Conservation (phyloP, 2,888 invertebrate genomes). For the Oasisia sp. region DNA sequence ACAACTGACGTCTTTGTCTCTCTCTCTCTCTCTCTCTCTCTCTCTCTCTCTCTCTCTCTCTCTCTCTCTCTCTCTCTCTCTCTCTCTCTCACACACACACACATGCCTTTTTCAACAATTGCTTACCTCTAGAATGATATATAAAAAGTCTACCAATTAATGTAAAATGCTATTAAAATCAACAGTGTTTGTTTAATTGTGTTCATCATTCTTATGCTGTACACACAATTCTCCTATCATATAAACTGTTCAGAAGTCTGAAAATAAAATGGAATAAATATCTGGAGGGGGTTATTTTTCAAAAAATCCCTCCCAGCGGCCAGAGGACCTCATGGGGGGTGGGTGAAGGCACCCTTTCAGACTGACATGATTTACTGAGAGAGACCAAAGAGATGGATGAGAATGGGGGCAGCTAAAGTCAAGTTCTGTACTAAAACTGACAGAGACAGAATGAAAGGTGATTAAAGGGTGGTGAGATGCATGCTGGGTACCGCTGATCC, state of each 20-base stretch:
- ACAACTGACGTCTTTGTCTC: neutral
- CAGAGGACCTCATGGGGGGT: neutral
- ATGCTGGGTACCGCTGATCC: neutral
- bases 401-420: neutral
- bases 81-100: neutral
- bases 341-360: neutral
- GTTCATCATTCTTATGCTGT: neutral
- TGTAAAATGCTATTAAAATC: neutral
- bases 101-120: neutral
- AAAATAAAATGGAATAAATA: too few relatives aligned
- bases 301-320: too few relatives aligned
- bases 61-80: neutral
- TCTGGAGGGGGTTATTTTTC: too few relatives aligned
- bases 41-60: neutral
- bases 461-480: neutral
- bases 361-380: neutral
- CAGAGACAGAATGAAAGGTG: neutral
- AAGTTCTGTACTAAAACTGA: slow-evolving; percentile 3
- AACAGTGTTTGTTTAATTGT: neutral
- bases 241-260: too few relatives aligned
- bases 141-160: neutral
- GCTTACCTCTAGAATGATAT: neutral
- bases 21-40: too few relatives aligned
- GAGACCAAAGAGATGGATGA: neutral
- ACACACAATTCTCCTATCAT: neutral